Base-by-base conservation (phyloP, 2,888 invertebrate species). In the Caenorhabditis panamensis region DNA sequence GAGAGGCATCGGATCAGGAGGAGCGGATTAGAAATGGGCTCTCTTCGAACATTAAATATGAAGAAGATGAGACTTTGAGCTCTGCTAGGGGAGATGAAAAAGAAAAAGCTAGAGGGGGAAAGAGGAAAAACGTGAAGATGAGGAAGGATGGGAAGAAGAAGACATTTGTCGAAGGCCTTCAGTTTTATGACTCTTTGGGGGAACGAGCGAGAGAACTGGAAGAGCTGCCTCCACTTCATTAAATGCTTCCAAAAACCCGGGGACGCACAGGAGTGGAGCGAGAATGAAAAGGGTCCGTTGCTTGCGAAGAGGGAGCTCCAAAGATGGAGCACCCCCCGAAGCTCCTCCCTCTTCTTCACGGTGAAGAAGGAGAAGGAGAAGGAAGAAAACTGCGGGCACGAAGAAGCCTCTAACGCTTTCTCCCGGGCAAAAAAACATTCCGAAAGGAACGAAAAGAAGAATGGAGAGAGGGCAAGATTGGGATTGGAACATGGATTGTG, bases 131-230 rank as follows among this genome's bases (percentile, higher is more conserved):
- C 51, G 13, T 11, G 49, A 69, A 41, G 56, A 63, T 20, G 44
- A 8, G 3, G 36, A 53, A 47, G 56, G 58, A 53, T n/a, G 44
- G n/a, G n/a, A n/a, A n/a, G n/a, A n/a, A n/a, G 53, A 79, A 67
- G 54, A 67, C 54, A 61, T 76, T 76, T 67, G 75, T 67, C 44
- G 51, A 9, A 31, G 28, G 69, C 58, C 68, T 69, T 69, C 68
- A 75, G 64, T 73, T 73, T 73, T 64, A 73, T 64, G 73, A 73
- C 64, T 73, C 73, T 64, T 66, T 37, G 61, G 62, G 59, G 61
- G 72, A 41, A 51, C n/a, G 62, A 31, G 31, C 31, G 31, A 31
- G 31, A n/a, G 62, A 22, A 28, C 31, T 41, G 41, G 53, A 47
- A 47, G 24, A 28, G 16, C 36, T 58, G 49, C 64, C 64, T 11